Conservation (phyloP, 2,888 invertebrate species). For the Caenorhabditis sulstoni region DNA sequence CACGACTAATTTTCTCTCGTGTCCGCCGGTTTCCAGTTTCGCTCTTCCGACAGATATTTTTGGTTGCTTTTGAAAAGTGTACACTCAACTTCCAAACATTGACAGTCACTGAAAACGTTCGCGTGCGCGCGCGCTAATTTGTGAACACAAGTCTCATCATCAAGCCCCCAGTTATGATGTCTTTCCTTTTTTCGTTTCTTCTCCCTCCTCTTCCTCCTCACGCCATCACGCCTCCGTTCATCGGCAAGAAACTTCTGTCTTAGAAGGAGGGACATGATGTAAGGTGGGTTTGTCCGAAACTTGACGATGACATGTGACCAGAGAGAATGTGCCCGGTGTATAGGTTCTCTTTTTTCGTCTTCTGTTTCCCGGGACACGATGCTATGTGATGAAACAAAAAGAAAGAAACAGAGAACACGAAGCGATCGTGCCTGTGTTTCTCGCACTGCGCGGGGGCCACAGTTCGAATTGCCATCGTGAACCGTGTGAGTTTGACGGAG, state of each 20-base stretch:
- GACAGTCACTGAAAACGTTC: slow-evolving; percentile 2
- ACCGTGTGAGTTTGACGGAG: too few species aligned
- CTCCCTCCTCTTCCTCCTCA: not conserved
- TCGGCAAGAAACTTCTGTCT: slow-evolving; percentile 24
- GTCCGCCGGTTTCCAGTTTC: too few species aligned
- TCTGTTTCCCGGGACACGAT: not conserved
- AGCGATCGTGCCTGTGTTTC: not conserved
- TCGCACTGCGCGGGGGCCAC: too few species aligned
- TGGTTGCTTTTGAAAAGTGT: not conserved
- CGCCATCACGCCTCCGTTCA: slow-evolving; percentile 2
- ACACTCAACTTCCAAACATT: not conserved
- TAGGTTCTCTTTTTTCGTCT: not conserved
- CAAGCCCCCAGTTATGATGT: slow-evolving; percentile 21
- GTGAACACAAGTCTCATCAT: slow-evolving; percentile 23
- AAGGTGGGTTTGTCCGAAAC: slow-evolving; percentile 35
- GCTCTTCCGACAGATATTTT: too few species aligned
- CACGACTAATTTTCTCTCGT: too few species aligned
- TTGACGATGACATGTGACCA: slow-evolving; percentile 53
- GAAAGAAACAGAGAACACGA: not conserved
- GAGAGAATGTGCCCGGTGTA: slow-evolving; percentile 6
- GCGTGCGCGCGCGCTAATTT: slow-evolving; percentile 8
- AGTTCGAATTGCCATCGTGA: too few species aligned
- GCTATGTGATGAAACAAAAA: not conserved
- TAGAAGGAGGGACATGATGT: too few species aligned
- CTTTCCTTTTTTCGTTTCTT: not conserved